Percentiles rank a stretch among this genome's conserved stretches.
Evolutionary conservation across 2,113 vertebrate genomes (phyloP).

Genomic region (Periophthalmus modestus): DNA sequence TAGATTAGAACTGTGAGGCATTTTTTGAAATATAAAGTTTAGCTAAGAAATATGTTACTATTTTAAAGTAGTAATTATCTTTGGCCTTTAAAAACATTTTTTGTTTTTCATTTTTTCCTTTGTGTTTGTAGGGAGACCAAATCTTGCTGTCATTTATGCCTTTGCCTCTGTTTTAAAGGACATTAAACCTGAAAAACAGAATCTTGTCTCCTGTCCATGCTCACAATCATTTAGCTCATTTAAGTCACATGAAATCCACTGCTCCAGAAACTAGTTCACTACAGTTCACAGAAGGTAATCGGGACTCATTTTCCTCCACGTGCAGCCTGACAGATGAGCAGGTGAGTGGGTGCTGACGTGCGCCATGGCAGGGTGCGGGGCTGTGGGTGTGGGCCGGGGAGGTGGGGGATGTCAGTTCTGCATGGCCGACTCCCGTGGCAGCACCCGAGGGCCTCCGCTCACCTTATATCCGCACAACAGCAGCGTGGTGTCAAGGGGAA

Average conservation of each 20-base stretch:
- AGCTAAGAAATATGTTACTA: no score
- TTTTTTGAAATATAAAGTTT: no score
- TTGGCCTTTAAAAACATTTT: no score
- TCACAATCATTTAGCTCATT: no score
- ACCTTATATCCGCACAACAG: conserved; percentile 14
- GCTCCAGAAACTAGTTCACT: neutral
- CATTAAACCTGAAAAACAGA: no score
- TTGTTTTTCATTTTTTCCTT: no score
- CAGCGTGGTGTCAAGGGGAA: neutral
- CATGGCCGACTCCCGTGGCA: conserved; percentile 54
- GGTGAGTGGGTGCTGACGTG: conserved; percentile 23
- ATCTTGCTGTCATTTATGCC: no score
- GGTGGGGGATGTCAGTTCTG: conserved; percentile 53
- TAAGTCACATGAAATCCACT: neutral
- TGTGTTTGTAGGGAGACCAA: no score
- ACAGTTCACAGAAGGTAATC: conserved; percentile 5
- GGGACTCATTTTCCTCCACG: conserved; percentile 17
- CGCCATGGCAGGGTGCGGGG: conserved; percentile 13
- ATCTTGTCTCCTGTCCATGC: no score
- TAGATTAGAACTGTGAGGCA: no score
- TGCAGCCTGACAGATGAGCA: conserved; percentile 30
- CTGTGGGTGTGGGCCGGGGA: neutral
- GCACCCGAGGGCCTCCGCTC: conserved; percentile 45
- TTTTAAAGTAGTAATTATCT: no score
- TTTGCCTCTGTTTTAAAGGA: no score